A percentile compares a stretch with the other conserved stretches of the same genome.
Evolutionary conservation across 2,888 invertebrate genomes (phyloP).

Genomic region (Coenonympha arcania): DNA sequence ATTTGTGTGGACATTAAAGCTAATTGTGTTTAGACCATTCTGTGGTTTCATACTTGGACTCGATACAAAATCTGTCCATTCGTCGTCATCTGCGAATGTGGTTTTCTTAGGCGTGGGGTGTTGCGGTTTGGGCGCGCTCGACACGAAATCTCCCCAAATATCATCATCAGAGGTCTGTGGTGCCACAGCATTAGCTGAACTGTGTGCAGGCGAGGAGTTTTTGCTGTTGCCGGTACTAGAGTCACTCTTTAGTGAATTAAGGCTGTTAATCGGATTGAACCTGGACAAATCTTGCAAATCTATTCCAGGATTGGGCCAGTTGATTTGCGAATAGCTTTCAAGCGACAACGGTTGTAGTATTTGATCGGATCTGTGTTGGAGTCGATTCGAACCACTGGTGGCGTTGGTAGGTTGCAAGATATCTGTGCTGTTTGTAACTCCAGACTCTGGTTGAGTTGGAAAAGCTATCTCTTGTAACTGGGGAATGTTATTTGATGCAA

Average conservation of each 20-base stretch:
- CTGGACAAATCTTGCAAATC: conserved; percentile 66
- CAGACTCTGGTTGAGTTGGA: conserved; percentile 28
- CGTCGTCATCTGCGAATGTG: conserved; percentile 57
- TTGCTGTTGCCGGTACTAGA: conserved; percentile 49
- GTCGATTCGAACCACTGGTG: conserved; percentile 33
- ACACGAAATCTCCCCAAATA: conserved; percentile 77
- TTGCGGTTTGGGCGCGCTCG: conserved; percentile 57
- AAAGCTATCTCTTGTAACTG: conserved; percentile 8
- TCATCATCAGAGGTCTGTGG: conserved; percentile 65
- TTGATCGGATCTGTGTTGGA: conserved; percentile 53
- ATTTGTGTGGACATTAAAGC: conserved; percentile 65
- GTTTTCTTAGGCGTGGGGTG: conserved; percentile 42
- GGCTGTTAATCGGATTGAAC: conserved; percentile 67
- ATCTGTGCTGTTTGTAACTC: conserved; percentile 34
- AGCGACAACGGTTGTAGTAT: conserved; percentile 66
- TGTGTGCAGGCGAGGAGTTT: conserved; percentile 51
- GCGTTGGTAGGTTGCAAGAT: conserved; percentile 49
- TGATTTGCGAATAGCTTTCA: conserved; percentile 72
- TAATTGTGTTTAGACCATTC: conserved; percentile 66
- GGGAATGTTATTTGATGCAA: background rate
- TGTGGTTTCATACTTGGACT: conserved; percentile 60
- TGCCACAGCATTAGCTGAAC: conserved; percentile 34
- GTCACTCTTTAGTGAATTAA: conserved; percentile 62
- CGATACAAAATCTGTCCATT: conserved; percentile 70
- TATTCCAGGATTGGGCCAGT: conserved; percentile 78